Conservation (phyloP, 2,888 invertebrate genomes). For the Pristionchus japonicus region DNA sequence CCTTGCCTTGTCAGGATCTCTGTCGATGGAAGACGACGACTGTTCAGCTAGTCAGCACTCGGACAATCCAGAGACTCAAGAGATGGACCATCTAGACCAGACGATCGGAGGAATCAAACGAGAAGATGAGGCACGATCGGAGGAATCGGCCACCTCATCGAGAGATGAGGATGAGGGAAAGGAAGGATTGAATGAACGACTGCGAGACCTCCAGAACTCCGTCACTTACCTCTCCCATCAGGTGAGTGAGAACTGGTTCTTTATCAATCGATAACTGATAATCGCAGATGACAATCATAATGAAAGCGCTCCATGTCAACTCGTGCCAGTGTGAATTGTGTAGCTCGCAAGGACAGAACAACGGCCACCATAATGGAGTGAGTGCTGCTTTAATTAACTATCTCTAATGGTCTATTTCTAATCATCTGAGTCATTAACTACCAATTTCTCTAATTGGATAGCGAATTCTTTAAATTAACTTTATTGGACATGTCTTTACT, state of each 20-base stretch:
- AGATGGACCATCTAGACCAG: constrained; percentile 20
- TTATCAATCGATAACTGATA: not conserved
- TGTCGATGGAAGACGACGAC: constrained; percentile 42
- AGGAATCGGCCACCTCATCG: not conserved
- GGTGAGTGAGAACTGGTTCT: not conserved
- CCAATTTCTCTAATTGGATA: too few species aligned
- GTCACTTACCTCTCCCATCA: constrained; percentile 39
- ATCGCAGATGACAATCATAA: constrained; percentile 28
- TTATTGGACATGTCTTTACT: not conserved
- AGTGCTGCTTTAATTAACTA: not conserved
- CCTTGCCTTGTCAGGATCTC: not conserved
- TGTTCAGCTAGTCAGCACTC: constrained; percentile 28
- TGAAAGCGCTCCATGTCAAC: constrained; percentile 33
- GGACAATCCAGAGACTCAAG: not conserved
- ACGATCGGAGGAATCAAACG: not conserved
- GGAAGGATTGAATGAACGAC: not conserved
- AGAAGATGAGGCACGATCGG: constrained; percentile 6
- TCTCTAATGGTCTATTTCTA: too few species aligned
- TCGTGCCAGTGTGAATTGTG: constrained; percentile 38
- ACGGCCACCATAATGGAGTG: constrained; percentile 16
- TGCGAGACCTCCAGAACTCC: not conserved
- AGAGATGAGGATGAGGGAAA: constrained; percentile 41
- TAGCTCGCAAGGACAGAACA: not conserved
- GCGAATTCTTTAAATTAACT: not conserved
- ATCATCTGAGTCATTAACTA: too few species aligned